Base-by-base conservation (phyloP, 92 coral and sea anemone species). In the Umimayanthus kanabou region DNA sequence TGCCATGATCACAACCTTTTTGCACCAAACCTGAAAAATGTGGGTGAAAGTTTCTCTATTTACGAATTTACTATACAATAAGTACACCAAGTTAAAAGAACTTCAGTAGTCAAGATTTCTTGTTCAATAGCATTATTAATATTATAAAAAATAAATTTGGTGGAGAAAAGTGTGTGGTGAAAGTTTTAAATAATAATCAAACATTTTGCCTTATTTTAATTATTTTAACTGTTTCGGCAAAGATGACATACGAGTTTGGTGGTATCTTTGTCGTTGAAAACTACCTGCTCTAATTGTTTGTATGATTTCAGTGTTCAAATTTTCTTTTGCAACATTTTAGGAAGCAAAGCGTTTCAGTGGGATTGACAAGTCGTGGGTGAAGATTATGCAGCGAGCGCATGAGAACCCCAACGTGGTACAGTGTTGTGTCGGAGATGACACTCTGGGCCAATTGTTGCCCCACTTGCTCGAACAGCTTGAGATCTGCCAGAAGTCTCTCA, bases 321-420 rank as follows among this genome's bases (percentile, higher is more conserved):
- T 0, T 6, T 84, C 29, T n/a, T 43, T 28, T 39, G 11, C 40
- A 18, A 71, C 9, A 14, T 90, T 80, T 4, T 85, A 94, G 96
- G 96, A 94, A 90, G 96, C 96, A 25, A 94, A 94, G 76, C 98
- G 99, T 50, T 97, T 97, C 94, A 91, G 92, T 82, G 97, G 94
- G 91, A 97, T 97, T 73, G 99, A 97, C 87, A 97, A 97, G 81
- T 97, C 99, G 0, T 97, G 99, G 99, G 99, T 97, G 73, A 97
- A 97, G 90, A 97, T 97, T 80, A 95, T 97, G 98, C 95, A 90
- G 79, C 93, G 99, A 7, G 99, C 99, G 3, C 98, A 97, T 30
- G 99, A 97, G 89, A 97, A 96, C 85, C 89, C 99, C 33, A 97
- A 95, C 72, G 99, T 97, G 40, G 99, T 97, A 8, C 99, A 97